These are phyloP conservation scores for Poecilia picta DNA, from an alignment of 2,797 vertebrate genomes.

Conservation along the genomic window DNA sequence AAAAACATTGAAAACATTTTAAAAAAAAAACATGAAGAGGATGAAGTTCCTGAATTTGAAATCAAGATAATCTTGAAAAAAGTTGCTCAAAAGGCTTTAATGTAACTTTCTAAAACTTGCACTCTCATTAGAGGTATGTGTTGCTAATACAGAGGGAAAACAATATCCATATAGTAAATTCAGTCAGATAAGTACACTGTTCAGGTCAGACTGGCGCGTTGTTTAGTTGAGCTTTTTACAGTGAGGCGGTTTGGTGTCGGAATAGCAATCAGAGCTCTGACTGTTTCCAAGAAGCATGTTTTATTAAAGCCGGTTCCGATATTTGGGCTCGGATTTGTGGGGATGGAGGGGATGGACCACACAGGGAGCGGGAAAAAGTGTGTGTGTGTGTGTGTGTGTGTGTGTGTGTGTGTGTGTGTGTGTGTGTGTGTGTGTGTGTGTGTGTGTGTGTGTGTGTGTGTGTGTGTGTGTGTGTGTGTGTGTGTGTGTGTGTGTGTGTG, in stretches of 20 bases:
- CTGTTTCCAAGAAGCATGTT: slow-evolving; percentile 54
- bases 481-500: too few species aligned
- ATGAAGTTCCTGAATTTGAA: background rate
- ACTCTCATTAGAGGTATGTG: slow-evolving; percentile 5
- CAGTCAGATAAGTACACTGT: slow-evolving; percentile 31
- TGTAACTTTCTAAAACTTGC: background rate
- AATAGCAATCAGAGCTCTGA: slow-evolving; percentile 25
- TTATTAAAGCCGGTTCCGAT: slow-evolving; percentile 55
- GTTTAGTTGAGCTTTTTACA: slow-evolving; percentile 13
- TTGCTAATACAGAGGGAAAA: slow-evolving; percentile 51
- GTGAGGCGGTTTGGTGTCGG: slow-evolving; percentile 37
- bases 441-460: too few species aligned
- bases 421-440: slow-evolving; percentile 13
- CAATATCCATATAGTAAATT: slow-evolving; percentile 42
- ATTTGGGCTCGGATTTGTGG: slow-evolving; percentile 30
- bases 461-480: too few species aligned
- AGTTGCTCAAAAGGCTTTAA: background rate
- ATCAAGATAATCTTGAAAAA: background rate
- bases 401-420: too few species aligned
- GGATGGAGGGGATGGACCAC: slow-evolving; percentile 42
- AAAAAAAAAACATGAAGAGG: background rate
- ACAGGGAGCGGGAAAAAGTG: slow-evolving; percentile 59
- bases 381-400: slow-evolving; percentile 28
- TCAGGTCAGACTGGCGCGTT: slow-evolving; percentile 34
- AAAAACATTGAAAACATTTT: background rate